Evolutionary conservation across 2,888 invertebrate genomes (phyloP), one percentile per base, ranked within the genome.

Genomic region (Pseudeuparius sepicola): DNA sequence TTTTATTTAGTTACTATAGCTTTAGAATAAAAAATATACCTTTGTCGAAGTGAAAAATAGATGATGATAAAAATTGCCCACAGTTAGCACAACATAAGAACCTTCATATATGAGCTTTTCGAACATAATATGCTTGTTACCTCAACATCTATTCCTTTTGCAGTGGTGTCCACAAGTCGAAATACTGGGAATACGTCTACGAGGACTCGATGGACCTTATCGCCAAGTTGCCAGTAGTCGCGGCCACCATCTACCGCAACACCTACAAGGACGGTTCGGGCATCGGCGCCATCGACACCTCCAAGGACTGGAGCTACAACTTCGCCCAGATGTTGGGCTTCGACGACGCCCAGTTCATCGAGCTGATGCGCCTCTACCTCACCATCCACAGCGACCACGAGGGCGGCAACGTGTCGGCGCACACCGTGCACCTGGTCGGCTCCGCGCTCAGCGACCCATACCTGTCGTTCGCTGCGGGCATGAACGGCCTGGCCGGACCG

Each of bases 381-480:
- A 89, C 90, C 39, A 90, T 93, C 53, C 92, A 93, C 72, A 86
- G 86, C 67, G 93, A 94, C 61, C 93, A 94, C 65, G 93, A 94
- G 65, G 92, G 93, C 48, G 93, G 94, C 49, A 94, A 94, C 61
- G 94, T 96, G 4, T 90, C 89, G 5, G 94, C 94, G 2, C 94
- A 94, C 65, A 84, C 93, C 0, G 83, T 84, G 9, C 94, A 94
- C 64, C 66, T 96, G 59, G 92, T 94, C 3, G 93, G 87, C 20
- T 92, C 92, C 0, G 93, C 94, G 2, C 70, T 94, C 31, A 89
- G 90, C 50, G 93, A 94, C 62, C 90, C 93, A 9, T 93, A 90
- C 65, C 71, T 96, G 4, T 84, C 89, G 6, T 90, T 90, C 61
- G 78, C 89, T 26, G 93, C 89, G 29, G 90, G 90, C 32, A 79